Evolutionary conservation across 1,140 invertebrate species (phyloP).

Genomic region (Meteorus sp.): DNA sequence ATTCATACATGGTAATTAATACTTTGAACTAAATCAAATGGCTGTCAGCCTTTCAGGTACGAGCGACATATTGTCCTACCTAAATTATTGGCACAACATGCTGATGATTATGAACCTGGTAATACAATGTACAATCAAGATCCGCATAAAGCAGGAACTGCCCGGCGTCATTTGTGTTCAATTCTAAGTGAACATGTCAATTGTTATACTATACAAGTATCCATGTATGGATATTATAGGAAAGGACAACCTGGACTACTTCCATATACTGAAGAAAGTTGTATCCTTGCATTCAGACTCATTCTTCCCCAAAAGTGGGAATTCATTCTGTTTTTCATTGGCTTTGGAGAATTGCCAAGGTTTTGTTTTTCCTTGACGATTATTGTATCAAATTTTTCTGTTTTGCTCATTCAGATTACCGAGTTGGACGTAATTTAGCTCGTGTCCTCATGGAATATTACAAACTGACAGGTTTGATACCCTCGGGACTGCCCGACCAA

Average conservation of each 20-base stretch:
- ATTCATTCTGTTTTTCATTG: too few species aligned
- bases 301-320: background rate
- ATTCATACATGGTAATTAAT: too few species aligned
- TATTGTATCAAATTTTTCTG: background rate
- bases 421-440: conserved; percentile 76
- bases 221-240: conserved; percentile 80
- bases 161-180: conserved; percentile 74
- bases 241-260: conserved; percentile 67
- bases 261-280: conserved; percentile 87
- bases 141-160: conserved; percentile 81
- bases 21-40: too few species aligned
- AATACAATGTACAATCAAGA: conserved; percentile 92
- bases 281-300: conserved; percentile 74
- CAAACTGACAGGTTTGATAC: conserved; percentile 71
- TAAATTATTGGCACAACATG: conserved; percentile 80
- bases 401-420: conserved; percentile 48
- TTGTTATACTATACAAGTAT: conserved; percentile 84
- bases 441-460: conserved; percentile 81
- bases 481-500: conserved; percentile 60
- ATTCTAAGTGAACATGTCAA: conserved; percentile 75
- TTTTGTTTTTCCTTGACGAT: background rate
- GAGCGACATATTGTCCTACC: conserved; percentile 87
- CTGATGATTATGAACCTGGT: conserved; percentile 78
- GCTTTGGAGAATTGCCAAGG: too few species aligned
- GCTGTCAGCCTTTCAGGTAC: conserved; percentile 63